phyloP scores from a whole-genome alignment of 2,888 invertebrate genomes.

The Boloria euphrosyne region DNA sequence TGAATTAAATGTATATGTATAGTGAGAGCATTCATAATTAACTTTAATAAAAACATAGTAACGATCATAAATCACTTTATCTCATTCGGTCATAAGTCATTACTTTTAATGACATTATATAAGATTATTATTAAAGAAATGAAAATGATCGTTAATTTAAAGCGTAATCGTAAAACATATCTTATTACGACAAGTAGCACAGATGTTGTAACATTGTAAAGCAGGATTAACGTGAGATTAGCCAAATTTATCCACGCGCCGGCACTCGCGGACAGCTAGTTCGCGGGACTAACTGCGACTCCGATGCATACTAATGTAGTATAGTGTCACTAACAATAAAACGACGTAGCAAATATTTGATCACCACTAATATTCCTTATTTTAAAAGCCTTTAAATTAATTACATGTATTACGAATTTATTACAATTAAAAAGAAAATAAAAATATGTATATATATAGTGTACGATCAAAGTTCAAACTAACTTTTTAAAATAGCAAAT shows the following conservation, averaged over 20 bases:
- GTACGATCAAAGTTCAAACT: too few relatives aligned
- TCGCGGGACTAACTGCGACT: constrained; percentile 68
- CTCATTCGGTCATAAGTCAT: too few relatives aligned
- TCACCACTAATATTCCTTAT: too few relatives aligned
- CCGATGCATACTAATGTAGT: constrained; percentile 64
- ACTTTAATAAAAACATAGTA: background rate
- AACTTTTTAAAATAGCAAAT: too few relatives aligned
- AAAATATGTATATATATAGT: too few relatives aligned
- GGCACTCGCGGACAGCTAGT: constrained; percentile 63
- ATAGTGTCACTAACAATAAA: constrained; percentile 44
- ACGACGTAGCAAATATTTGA: background rate
- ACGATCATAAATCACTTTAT: too few relatives aligned
- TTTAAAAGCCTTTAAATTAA: too few relatives aligned
- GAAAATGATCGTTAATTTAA: too few relatives aligned
- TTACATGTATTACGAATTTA: too few relatives aligned
- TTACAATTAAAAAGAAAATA: too few relatives aligned
- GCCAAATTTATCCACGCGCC: constrained; percentile 49
- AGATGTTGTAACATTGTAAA: background rate
- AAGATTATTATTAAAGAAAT: too few relatives aligned
- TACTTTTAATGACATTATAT: too few relatives aligned
- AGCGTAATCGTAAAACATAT: background rate
- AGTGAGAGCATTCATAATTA: background rate
- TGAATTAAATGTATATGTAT: background rate
- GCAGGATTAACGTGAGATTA: constrained; percentile 15
- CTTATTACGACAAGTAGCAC: background rate